Evolutionary conservation across 2,888 invertebrate genomes (phyloP), one percentile per base, ranked within the genome.

Genomic region (Drosophila merina): DNA sequence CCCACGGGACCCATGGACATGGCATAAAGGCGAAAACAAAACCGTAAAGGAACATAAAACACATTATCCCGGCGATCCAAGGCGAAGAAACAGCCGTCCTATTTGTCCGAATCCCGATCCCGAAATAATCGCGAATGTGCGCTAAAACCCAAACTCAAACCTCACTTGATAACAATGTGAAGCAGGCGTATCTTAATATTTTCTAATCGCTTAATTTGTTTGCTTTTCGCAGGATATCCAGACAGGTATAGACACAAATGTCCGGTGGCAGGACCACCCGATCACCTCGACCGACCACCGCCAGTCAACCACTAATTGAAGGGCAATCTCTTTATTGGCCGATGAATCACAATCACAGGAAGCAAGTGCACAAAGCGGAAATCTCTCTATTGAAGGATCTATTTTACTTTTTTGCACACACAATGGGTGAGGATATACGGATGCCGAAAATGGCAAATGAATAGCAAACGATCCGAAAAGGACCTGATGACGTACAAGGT

Each of bases 131-230:
- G 79, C 71, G 67, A 74, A 82, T 36, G 72, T 47, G 58, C 72
- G 72, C 66, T 66, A 50, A 66, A 63, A 70, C 48, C 56, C 56
- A 79, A 82, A 74, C 82, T 75, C 74, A 59, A 58, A 10, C 20
- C 28, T 10, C 36, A n/a, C 38, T 14, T 44, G 54, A 58, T 54
- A 64, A 67, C 49, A 69, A 68, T 51, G 57, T 49, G 12, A 44
- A 33, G 26, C 40, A 12, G 42, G 49, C 72, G 56, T 71, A 82
- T 80, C 78, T 73, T 77, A 52, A 72, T 71, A 80, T 73, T 73
- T 74, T 70, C 63, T 86, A 86, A 86, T 84, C 83, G 62, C 80
- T 75, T 79, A 86, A 86, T 86, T 84, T 80, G 78, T 76, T 76
- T 82, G 77, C 71, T 73, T 79, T 68, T 71, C 71, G 72, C 67